Evolutionary conservation across 2,888 invertebrate genomes (phyloP), one percentile per base, ranked within the genome.

Genomic region (Nomada goodeniana): DNA sequence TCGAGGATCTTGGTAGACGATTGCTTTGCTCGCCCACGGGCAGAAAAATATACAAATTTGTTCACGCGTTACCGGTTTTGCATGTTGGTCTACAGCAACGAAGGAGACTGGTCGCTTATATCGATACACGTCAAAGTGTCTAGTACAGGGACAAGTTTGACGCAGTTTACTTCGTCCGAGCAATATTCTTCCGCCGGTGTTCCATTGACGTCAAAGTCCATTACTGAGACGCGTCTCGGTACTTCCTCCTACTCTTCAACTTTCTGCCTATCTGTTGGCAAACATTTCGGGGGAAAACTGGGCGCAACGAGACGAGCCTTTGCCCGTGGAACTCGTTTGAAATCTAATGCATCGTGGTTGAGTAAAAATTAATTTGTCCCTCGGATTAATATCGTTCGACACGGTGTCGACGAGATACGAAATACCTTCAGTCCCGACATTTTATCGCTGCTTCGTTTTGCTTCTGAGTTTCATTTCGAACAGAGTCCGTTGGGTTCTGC

Each of bases 71-170:
- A 57, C 57, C 65, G 20, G 42, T 71, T 80, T 65, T 60, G 47
- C 70, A 57, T 68, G 67, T 63, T 65, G 50, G 65, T 13, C 42
- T 15, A 55, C 10, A 73, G 53, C 80, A 65, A 72, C 63, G 73
- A 82, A 80, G 78, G 69, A 83, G 78, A 72, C 76, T 67, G 76
- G 68, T 82, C 83, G 72, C 61, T 75, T 73, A 73, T 82, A 76
- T 82, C 82, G 80, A 85, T 80, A 85, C 64, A 82, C 55, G 85
- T 86, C 84, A 85, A 86, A 84, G 76, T 87, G 87, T 82, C 82
- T 65, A 20, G 77, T 36, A 63, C 82, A 85, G 76, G 44, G 44
- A 82, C 64, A 26, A 65, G 63, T 80, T 82, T 80, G 85, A 82
- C 82, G 71, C 76, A 73, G 80, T 72, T 72, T 78, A 29, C 73